These are phyloP conservation scores for Saccostrea echinata DNA, from an alignment of 1,140 invertebrate genomes.

Conservation along the genomic window DNA sequence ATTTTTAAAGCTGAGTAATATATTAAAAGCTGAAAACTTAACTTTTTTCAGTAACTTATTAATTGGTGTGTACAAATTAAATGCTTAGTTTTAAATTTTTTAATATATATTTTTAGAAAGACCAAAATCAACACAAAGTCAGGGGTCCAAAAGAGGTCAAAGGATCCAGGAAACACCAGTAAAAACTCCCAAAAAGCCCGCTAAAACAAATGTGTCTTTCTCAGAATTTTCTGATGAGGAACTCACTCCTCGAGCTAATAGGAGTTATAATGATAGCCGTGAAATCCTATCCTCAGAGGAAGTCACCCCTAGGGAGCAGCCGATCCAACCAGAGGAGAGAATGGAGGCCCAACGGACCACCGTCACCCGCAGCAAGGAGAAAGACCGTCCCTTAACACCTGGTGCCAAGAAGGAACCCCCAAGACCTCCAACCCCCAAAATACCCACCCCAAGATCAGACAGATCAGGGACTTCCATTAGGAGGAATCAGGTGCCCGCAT, in stretches of 20 bases:
- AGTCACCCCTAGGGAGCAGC: slow-evolving; percentile 43
- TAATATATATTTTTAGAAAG: slow-evolving; percentile 41
- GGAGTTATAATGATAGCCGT: slow-evolving; percentile 50
- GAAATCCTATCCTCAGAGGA: slow-evolving; percentile 57
- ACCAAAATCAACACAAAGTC: slow-evolving; percentile 51
- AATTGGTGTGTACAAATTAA: background rate
- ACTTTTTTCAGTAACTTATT: background rate
- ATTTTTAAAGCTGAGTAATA: background rate
- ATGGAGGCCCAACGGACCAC: slow-evolving; percentile 1
- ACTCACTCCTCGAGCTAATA: slow-evolving; percentile 49
- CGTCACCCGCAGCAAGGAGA: slow-evolving; percentile 19
- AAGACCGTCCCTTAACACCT: slow-evolving; percentile 11
- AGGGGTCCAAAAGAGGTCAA: slow-evolving; percentile 44
- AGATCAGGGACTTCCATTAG: slow-evolving; percentile 50
- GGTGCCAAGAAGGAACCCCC: slow-evolving; percentile 24
- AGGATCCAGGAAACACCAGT: slow-evolving; percentile 26
- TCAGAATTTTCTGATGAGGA: slow-evolving; percentile 54
- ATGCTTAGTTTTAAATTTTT: background rate
- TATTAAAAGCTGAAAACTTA: background rate
- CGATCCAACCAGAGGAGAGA: background rate
- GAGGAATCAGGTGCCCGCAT: background rate
- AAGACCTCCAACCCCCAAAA: slow-evolving; percentile 33
- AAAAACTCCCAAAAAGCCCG: slow-evolving; percentile 8
- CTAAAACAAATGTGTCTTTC: slow-evolving; percentile 33
- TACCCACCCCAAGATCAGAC: slow-evolving; percentile 49